A percentile compares a stretch with the other conserved stretches of the same genome.
phyloP scores from a whole-genome alignment of 1,140 invertebrate genomes.

The Wiebesia pumilae region DNA sequence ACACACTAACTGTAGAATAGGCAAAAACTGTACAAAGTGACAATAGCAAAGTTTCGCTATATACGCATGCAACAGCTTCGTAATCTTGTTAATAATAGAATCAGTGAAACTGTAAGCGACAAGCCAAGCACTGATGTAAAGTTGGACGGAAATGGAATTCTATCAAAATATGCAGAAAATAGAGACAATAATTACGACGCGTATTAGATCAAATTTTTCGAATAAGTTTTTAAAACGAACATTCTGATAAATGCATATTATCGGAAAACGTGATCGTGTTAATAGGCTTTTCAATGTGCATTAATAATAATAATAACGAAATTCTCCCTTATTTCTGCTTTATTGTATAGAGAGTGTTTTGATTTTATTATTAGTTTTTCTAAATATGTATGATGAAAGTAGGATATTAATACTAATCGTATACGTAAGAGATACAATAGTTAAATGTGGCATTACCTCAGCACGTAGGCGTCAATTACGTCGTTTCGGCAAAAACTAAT shows the following conservation, averaged over 20 bases:
- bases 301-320: background rate
- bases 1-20: background rate
- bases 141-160: background rate
- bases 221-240: background rate
- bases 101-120: conserved; percentile 7
- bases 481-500: conserved; percentile 94
- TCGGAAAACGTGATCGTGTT: background rate
- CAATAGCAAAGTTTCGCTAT: background rate
- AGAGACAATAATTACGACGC: background rate
- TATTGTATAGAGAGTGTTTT: background rate
- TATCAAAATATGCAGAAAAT: conserved; percentile 27
- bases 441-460: conserved; percentile 83
- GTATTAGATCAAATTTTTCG: background rate
- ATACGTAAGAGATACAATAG: background rate
- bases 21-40: background rate
- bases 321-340: conserved; percentile 9
- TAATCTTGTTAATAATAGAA: conserved; percentile 30
- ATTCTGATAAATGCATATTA: background rate
- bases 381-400: background rate
- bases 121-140: conserved; percentile 10
- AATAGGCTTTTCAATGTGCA: background rate
- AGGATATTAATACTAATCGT: conserved; percentile 5
- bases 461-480: conserved; percentile 95
- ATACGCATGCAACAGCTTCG: background rate
- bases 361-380: conserved; percentile 5